Evolutionary conservation across 2,888 invertebrate species (phyloP).

Genomic region (Zeuzera pyrina): DNA sequence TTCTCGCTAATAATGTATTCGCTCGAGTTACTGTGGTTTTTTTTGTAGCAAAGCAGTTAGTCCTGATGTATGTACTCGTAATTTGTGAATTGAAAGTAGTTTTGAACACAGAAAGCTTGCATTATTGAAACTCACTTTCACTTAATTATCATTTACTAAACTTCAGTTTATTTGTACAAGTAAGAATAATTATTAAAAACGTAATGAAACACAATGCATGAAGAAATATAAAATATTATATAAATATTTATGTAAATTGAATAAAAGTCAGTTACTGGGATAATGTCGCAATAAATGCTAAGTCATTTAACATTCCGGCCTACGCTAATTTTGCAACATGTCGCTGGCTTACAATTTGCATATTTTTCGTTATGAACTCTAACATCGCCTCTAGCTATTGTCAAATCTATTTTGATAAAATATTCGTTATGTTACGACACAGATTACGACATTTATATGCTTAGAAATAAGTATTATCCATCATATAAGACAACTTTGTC

Average conservation of each 20-base stretch:
- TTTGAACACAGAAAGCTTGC: constrained; percentile 11
- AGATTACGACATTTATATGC: neutral
- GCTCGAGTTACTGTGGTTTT: constrained; percentile 3
- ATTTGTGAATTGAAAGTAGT: constrained; percentile 21
- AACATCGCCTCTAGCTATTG: constrained; percentile 6
- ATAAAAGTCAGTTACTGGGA: neutral
- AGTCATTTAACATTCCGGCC: constrained; percentile 22
- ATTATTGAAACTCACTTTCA: constrained; percentile 16
- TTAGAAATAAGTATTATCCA: no score
- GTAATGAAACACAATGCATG: neutral
- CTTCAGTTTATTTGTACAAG: constrained; percentile 1
- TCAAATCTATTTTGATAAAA: constrained; percentile 4
- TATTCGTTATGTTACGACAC: constrained; percentile 7
- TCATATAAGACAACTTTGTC: no score
- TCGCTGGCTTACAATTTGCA: constrained; percentile 8
- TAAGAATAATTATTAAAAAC: no score
- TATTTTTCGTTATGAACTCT: constrained; percentile 15
- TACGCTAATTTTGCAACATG: constrained; percentile 22
- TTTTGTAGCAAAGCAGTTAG: constrained; percentile 1
- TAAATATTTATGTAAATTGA: neutral
- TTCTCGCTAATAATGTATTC: constrained; percentile 6
- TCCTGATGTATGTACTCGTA: constrained; percentile 13
- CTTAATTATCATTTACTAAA: constrained; percentile 7
- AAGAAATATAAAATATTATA: neutral
- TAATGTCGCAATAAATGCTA: constrained; percentile 17